These are phyloP conservation scores for Sylvilagus floridanus DNA, from an alignment of 2,797 vertebrate genomes.

Conservation along the genomic window DNA sequence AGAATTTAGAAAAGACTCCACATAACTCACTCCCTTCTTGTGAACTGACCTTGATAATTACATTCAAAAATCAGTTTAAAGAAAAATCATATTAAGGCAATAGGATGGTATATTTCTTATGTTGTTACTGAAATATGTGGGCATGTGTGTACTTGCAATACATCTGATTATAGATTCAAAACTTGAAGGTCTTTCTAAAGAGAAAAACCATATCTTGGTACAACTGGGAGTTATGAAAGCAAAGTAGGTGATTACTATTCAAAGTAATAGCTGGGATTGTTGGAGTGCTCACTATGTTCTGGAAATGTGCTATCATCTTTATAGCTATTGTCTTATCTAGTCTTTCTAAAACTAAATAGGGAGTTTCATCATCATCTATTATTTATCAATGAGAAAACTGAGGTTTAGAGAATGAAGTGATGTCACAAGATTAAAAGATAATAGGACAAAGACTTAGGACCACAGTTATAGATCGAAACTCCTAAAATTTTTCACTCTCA, in stretches of 20 bases:
- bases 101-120: not conserved
- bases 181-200: not conserved
- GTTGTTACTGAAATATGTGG: not conserved
- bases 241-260: not conserved
- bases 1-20: slow-evolving; percentile 24
- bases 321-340: not conserved
- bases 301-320: not conserved
- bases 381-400: slow-evolving; percentile 12
- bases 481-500: not conserved
- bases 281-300: not conserved
- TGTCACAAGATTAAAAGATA: not conserved
- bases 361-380: not conserved
- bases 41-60: slow-evolving; percentile 32
- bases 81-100: not conserved
- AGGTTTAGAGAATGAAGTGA: not conserved
- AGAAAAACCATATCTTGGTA: not conserved
- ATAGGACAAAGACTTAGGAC: not conserved
- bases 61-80: not conserved
- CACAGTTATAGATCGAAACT: not conserved
- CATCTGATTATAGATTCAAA: not conserved
- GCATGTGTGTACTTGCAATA: not conserved
- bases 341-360: slow-evolving; percentile 36
- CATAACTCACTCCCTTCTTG: not conserved
- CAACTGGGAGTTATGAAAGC: not conserved
- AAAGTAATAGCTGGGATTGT: not conserved